A percentile compares a stretch with the other conserved stretches of the same genome.
Evolutionary conservation across 2,113 vertebrate genomes (phyloP).

Genomic region (Sinosuthora webbiana): DNA sequence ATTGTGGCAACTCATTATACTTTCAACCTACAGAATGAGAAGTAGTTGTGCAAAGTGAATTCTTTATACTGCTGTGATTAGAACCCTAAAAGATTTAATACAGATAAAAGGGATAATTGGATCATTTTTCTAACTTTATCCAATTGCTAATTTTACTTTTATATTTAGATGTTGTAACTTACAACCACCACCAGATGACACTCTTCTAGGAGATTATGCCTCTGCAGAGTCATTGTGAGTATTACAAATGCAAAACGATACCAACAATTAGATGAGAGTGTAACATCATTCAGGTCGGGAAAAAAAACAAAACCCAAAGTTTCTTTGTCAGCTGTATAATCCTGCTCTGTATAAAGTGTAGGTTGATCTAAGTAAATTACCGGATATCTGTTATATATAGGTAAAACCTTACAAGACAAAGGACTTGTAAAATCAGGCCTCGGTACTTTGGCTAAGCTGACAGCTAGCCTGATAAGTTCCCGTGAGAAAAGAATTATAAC

Average conservation of each 20-base stretch:
- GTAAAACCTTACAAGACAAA: background rate
- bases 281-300: background rate
- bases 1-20: background rate
- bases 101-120: background rate
- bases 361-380: background rate
- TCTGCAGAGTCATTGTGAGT: background rate
- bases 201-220: background rate
- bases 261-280: background rate
- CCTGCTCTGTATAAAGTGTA: background rate
- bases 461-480: background rate
- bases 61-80: background rate
- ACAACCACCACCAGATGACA: conserved; percentile 14
- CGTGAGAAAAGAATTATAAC: background rate
- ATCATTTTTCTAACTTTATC: background rate
- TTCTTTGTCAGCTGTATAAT: background rate
- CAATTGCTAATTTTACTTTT: background rate
- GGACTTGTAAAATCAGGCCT: background rate
- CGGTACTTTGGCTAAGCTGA: background rate
- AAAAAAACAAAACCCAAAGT: background rate
- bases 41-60: background rate
- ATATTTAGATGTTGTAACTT: background rate
- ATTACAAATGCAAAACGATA: background rate
- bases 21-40: background rate
- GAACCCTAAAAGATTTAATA: background rate
- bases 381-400: background rate